Evolutionary conservation across 2,888 invertebrate genomes (phyloP), one percentile per base, ranked within the genome.

Genomic region (Gymnosoma rotundatum): DNA sequence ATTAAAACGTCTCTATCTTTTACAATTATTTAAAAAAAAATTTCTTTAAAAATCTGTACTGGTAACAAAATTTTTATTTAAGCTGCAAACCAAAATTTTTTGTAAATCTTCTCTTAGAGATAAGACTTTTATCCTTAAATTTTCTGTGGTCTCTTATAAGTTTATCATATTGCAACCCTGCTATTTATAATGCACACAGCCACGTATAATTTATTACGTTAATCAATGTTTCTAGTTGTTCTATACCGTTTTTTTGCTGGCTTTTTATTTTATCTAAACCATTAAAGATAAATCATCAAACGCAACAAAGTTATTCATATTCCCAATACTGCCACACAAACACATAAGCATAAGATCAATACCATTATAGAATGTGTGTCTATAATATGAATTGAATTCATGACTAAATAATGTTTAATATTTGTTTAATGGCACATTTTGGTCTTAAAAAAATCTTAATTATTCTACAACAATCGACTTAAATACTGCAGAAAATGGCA

Each of bases 221-320:
- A 54, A 48, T 78, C 67, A 52, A 32, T 61, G 69, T 45, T 38
- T 56, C n/a, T 32, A 45, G 42, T 58, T 73, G 42, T 6, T 25
- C 36, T 45, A 12, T 36, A 14, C 32, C 2, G 2, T 32, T 32
- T 32, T n/a, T 32, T 32, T n/a, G n/a, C n/a, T n/a, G n/a, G n/a
- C n/a, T n/a, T n/a, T n/a, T n/a, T n/a, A n/a, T n/a, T n/a, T 5
- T 32, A 72, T 64, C 25, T 56, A 72, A 72, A 69, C 48, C 81
- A 75, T 76, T 79, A 79, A 79, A 61, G 50, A 75, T 66, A 76
- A 79, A 63, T 38, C 52, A 21, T 66, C 45, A 79, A 66, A 79
- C 9, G 52, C 58, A 56, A 66, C 25, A 73, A 79, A 58, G 21
- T 66, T 58, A 73, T 32, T 20, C 20, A 32, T 45, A 32, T 69